A percentile compares a stretch with the other conserved stretches of the same genome.
Evolutionary conservation across 1,140 invertebrate species (phyloP).

Genomic region (Papilio dardanus): DNA sequence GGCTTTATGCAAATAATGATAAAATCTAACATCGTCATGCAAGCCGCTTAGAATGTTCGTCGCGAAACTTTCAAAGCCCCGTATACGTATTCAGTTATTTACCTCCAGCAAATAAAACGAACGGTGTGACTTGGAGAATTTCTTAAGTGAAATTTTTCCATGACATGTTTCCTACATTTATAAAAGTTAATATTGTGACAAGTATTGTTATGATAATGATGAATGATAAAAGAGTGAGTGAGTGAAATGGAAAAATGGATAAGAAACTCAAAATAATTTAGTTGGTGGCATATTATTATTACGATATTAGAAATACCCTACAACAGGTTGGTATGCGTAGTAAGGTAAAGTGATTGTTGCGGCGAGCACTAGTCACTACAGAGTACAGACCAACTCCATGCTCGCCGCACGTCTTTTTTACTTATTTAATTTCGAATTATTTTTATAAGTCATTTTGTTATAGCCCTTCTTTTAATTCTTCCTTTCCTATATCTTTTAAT

Average conservation of each 20-base stretch:
- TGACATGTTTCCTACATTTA: conserved; percentile 2
- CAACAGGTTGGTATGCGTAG: too few species aligned
- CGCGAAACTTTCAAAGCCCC: background rate
- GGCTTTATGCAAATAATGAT: conserved; percentile 22
- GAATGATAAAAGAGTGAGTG: background rate
- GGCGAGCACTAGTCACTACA: too few species aligned
- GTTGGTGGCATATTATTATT: background rate
- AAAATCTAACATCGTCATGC: conserved; percentile 21
- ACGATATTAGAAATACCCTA: too few species aligned
- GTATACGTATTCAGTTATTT: conserved; percentile 8
- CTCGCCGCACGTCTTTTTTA: too few species aligned
- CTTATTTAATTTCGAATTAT: too few species aligned
- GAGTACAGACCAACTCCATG: too few species aligned
- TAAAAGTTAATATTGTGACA: background rate
- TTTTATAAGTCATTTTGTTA: too few species aligned
- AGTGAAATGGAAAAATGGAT: too few species aligned
- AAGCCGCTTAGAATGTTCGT: conserved; percentile 25
- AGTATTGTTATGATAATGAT: background rate
- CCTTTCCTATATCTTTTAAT: too few species aligned
- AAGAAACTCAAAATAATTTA: background rate
- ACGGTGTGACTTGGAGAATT: conserved; percentile 11
- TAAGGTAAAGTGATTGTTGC: too few species aligned
- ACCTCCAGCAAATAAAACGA: background rate
- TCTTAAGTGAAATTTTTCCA: conserved; percentile 2
- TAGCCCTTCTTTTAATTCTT: too few species aligned